phyloP scores from a whole-genome alignment of 2,113 vertebrate species.

The Odobenus rosmarus region DNA sequence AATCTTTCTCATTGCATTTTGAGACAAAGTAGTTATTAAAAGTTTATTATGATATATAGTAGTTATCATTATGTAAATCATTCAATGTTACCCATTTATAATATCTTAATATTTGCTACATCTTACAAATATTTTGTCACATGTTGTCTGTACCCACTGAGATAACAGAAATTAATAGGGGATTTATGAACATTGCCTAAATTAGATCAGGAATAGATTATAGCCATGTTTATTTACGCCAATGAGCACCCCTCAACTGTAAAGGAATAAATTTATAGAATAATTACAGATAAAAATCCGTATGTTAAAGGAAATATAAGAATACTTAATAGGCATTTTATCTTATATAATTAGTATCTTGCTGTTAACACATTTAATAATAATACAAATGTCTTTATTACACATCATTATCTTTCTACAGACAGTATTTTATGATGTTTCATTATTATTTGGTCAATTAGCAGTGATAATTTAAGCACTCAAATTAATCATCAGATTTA shows the following conservation, averaged over 20 bases:
- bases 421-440: conserved; percentile 39
- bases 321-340: neutral
- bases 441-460: conserved; percentile 19
- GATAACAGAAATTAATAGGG: conserved; percentile 27
- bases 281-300: neutral
- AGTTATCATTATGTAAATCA: neutral
- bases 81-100: neutral
- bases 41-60: neutral
- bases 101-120: neutral
- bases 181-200: conserved; percentile 4
- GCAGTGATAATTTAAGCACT: neutral
- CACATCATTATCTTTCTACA: conserved; percentile 39
- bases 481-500: neutral
- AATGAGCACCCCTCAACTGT: neutral
- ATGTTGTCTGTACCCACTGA: neutral
- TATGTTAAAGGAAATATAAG: conserved; percentile 39
- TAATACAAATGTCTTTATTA: conserved; percentile 52
- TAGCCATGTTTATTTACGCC: neutral
- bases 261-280: conserved; percentile 24
- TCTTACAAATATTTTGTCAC: neutral
- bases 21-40: neutral
- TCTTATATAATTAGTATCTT: conserved; percentile 48
- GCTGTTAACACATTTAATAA: conserved; percentile 24
- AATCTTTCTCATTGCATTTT: neutral
- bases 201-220: conserved; percentile 12